Base-by-base conservation (phyloP, 2,888 invertebrate genomes). In the Phortica okadai region DNA sequence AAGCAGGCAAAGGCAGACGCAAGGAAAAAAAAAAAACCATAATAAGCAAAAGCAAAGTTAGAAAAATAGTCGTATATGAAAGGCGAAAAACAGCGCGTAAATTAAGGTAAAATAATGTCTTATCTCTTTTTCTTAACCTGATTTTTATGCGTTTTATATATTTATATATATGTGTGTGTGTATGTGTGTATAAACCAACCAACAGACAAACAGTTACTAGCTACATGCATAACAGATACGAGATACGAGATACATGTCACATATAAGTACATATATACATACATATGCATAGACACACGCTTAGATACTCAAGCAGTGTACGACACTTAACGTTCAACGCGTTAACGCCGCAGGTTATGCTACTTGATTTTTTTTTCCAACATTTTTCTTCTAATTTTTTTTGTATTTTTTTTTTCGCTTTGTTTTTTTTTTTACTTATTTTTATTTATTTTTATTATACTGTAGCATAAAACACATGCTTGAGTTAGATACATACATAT, bases 61-160 rank as follows among this genome's bases (percentile, higher is more conserved):
- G 54, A 5, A 54, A 54, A n/a, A 54, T 14, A 54, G 54, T 14
- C 3, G n/a, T 21, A 21, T 21, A 21, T 21, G 21, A 21, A 21
- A 21, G 21, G 21, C 21, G 21, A 21, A 66, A 66, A 66, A 41
- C 41, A 66, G 21, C 21, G 41, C 42, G 66, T 66, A 66, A 66
- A 42, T 41, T 66, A 66, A 66, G 66, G 66, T 66, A 66, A 66
- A 66, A 66, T 42, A 66, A 41, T 66, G 66, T 42, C 66, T 66
- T 66, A 33, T 66, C 14, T 41, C 54, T 64, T 44, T 80, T 84
- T 86, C 88, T 84, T 85, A 84, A 86, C 86, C 85, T 82, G 81
- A 82, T 86, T 86, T 83, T 82, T 78, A 74, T 73, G 74, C 78
- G 78, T 66, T 74, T 62, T 78, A 70, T 73, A 74, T 79, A 74